These are phyloP conservation scores for Ceyx cyanopectus DNA, from an alignment of 2,113 vertebrate species.

Conservation along the genomic window DNA sequence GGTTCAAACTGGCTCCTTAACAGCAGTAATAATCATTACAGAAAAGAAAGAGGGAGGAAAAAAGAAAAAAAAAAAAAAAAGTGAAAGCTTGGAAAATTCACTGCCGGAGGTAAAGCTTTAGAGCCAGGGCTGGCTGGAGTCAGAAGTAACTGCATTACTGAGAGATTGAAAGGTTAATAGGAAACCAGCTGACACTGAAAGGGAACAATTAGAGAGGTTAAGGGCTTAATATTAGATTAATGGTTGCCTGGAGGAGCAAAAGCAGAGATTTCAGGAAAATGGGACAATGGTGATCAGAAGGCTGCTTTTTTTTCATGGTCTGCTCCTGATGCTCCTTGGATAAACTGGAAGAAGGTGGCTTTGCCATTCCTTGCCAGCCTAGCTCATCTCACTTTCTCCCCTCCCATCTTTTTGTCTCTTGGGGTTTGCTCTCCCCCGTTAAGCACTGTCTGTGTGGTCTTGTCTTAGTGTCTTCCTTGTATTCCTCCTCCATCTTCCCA, in stretches of 20 bases:
- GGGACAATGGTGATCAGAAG: slow-evolving; percentile 5
- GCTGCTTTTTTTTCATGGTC: background rate
- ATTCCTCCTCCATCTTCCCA: background rate
- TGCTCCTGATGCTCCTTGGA: background rate
- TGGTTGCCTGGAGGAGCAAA: slow-evolving; percentile 66
- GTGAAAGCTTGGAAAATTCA: slow-evolving; percentile 44
- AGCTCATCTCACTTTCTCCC: background rate
- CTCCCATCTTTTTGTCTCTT: background rate
- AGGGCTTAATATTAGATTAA: slow-evolving; percentile 74
- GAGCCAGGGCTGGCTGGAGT: slow-evolving; percentile 51
- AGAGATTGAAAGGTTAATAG: slow-evolving; percentile 75
- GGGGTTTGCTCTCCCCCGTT: background rate
- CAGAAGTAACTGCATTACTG: slow-evolving; percentile 71
- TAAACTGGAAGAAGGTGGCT: background rate
- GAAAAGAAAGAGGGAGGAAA: background rate
- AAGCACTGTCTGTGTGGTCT: background rate
- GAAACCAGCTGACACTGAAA: slow-evolving; percentile 70
- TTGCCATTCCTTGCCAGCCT: background rate
- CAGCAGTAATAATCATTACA: slow-evolving; percentile 47
- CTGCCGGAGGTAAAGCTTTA: slow-evolving; percentile 68
- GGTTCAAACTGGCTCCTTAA: slow-evolving; percentile 27
- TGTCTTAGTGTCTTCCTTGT: background rate
- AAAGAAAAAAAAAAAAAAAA: slow-evolving; percentile 7
- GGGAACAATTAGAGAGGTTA: slow-evolving; percentile 74
- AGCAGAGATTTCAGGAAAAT: slow-evolving; percentile 67